Evolutionary conservation across 2,113 vertebrate species (phyloP).

Genomic region (Erythrocercus mccallii): DNA sequence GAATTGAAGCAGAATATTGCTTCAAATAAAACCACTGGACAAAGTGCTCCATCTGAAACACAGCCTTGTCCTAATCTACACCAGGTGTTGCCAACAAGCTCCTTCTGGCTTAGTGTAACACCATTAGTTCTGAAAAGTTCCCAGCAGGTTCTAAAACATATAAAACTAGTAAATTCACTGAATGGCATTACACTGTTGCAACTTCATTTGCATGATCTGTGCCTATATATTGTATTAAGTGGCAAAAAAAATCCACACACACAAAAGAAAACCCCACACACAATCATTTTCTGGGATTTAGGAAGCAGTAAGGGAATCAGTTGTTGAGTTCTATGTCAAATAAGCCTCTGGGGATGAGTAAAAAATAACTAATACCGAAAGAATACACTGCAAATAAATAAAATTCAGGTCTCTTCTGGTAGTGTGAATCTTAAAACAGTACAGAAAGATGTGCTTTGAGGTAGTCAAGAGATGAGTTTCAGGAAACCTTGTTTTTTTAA

Average conservation of each 20-base stretch:
- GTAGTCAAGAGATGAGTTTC: neutral
- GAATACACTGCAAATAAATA: neutral
- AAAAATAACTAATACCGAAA: neutral
- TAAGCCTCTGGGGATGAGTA: neutral
- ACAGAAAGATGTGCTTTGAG: neutral
- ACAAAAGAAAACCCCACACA: no score
- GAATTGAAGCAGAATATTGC: neutral
- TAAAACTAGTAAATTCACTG: neutral
- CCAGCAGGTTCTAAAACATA: neutral
- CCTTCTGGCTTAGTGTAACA: neutral
- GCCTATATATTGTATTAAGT: neutral
- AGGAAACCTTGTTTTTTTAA: neutral
- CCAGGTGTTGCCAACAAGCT: neutral
- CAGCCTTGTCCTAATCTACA: neutral
- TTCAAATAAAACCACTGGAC: neutral
- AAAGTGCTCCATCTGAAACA: neutral
- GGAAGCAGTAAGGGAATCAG: neutral
- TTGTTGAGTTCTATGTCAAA: neutral
- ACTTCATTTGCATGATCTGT: neutral
- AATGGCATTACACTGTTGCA: neutral
- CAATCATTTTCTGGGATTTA: neutral
- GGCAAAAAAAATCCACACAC: rapidly evolving
- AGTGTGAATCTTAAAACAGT: neutral
- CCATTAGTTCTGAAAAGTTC: rapidly evolving
- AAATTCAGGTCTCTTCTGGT: neutral